A percentile compares a stretch with the other conserved stretches of the same genome.
Conservation (phyloP, 1,140 invertebrate genomes). For the Venustaconcha ellipsiformis region DNA sequence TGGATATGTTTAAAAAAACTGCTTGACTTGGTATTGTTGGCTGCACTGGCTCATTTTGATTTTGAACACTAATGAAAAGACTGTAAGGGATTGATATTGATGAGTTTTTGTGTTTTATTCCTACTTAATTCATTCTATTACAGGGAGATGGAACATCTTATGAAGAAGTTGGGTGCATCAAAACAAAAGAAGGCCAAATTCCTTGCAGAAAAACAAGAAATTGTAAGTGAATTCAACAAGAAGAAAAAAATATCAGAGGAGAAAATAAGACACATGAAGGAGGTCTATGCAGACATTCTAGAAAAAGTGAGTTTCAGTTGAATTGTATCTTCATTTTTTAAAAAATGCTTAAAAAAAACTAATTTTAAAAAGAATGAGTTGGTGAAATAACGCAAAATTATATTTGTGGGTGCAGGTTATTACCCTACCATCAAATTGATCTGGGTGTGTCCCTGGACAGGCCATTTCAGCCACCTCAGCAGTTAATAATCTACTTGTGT, state of each 20-base stretch:
- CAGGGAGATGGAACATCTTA: constrained; percentile 17
- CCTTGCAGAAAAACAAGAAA: constrained; percentile 8
- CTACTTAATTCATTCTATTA: background rate
- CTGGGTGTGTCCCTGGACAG: too few relatives aligned
- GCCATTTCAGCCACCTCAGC: too few relatives aligned
- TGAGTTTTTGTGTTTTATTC: background rate
- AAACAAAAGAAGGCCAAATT: constrained; percentile 11
- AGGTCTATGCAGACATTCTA: constrained; percentile 22
- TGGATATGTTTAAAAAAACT: too few relatives aligned
- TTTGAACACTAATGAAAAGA: too few relatives aligned
- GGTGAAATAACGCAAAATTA: background rate
- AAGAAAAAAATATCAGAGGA: constrained; percentile 13
- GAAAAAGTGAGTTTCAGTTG: constrained; percentile 5
- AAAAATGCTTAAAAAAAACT: background rate
- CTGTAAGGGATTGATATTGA: too few relatives aligned
- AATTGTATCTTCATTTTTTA: background rate
- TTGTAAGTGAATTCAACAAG: constrained; percentile 5
- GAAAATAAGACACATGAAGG: background rate
- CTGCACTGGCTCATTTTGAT: too few relatives aligned
- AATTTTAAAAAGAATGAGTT: background rate
- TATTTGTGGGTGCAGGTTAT: background rate
- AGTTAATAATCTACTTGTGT: too few relatives aligned
- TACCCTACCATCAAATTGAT: background rate
- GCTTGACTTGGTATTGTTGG: too few relatives aligned
- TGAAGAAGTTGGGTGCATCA: constrained; percentile 3